These are phyloP conservation scores for Melanostoma mellinum DNA, from an alignment of 2,888 invertebrate species.

Conservation along the genomic window DNA sequence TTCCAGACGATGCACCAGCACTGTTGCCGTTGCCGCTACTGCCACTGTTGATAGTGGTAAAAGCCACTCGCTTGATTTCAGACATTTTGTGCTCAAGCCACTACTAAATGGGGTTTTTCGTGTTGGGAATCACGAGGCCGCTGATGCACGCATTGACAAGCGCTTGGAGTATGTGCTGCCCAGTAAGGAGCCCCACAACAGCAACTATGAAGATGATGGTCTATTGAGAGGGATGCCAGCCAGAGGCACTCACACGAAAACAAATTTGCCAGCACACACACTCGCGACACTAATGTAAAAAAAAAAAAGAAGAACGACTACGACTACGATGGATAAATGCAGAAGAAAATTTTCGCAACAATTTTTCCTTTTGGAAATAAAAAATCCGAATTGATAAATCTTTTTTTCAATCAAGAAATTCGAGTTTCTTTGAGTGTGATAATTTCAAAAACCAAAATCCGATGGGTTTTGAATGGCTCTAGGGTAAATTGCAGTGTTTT, in stretches of 20 bases:
- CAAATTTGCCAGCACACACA: slow-evolving; percentile 63
- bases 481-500: slow-evolving; percentile 27
- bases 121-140: slow-evolving; percentile 60
- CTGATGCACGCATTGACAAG: slow-evolving; percentile 65
- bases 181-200: slow-evolving; percentile 62
- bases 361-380: slow-evolving; percentile 67
- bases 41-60: slow-evolving; percentile 77
- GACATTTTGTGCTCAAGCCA: slow-evolving; percentile 75
- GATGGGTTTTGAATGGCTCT: not conserved
- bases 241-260: slow-evolving; percentile 65
- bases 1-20: slow-evolving; percentile 57
- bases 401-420: slow-evolving; percentile 66
- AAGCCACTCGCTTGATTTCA: slow-evolving; percentile 79
- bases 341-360: slow-evolving; percentile 72
- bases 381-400: slow-evolving; percentile 60
- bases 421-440: slow-evolving; percentile 55
- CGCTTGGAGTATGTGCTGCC: slow-evolving; percentile 58
- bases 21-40: slow-evolving; percentile 50
- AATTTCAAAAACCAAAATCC: slow-evolving; percentile 17
- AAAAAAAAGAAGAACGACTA: slow-evolving; percentile 46
- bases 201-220: slow-evolving; percentile 32
- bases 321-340: slow-evolving; percentile 42
- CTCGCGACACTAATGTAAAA: slow-evolving; percentile 64
- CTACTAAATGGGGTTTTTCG: slow-evolving; percentile 27
- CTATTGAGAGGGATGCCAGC: slow-evolving; percentile 56